phyloP scores from a whole-genome alignment of 2,113 vertebrate genomes.

The Ochotona princeps region DNA sequence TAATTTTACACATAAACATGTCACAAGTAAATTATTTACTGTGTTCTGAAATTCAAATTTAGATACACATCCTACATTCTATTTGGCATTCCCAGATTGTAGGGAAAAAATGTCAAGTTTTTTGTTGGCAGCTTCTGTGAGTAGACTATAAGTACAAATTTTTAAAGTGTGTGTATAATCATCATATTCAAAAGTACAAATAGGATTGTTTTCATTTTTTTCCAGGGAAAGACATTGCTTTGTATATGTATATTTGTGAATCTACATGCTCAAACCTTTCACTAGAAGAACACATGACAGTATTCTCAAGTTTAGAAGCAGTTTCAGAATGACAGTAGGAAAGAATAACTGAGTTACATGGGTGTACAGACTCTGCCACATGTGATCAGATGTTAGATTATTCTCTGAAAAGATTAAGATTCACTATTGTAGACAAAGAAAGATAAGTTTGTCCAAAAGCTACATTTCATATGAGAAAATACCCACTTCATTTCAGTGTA shows the following conservation, averaged over 20 bases:
- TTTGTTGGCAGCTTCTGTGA: not conserved
- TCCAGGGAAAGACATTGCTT: not conserved
- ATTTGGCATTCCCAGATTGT: not conserved
- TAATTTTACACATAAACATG: not conserved
- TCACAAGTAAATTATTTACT: conserved; percentile 21
- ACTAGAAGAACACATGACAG: not conserved
- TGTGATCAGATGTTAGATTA: not conserved
- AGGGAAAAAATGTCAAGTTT: not conserved
- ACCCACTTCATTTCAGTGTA: not conserved
- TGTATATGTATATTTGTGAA: not conserved
- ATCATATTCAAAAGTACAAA: not conserved
- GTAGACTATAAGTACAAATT: not conserved
- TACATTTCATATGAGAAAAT: not conserved
- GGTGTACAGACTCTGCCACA: not conserved
- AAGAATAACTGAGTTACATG: not conserved
- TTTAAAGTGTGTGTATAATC: not conserved
- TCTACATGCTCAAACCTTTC: not conserved
- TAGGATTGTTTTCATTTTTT: not conserved
- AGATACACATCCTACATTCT: not conserved
- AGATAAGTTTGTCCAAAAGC: not conserved
- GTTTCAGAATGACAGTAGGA: not conserved
- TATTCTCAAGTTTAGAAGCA: not conserved
- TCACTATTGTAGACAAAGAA: not conserved
- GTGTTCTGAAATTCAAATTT: conserved; percentile 44
- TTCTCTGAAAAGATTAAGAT: not conserved